Percentiles rank a stretch among this genome's conserved stretches.
Evolutionary conservation across 1,140 invertebrate species (phyloP).

Genomic region (Limonius californicus): DNA sequence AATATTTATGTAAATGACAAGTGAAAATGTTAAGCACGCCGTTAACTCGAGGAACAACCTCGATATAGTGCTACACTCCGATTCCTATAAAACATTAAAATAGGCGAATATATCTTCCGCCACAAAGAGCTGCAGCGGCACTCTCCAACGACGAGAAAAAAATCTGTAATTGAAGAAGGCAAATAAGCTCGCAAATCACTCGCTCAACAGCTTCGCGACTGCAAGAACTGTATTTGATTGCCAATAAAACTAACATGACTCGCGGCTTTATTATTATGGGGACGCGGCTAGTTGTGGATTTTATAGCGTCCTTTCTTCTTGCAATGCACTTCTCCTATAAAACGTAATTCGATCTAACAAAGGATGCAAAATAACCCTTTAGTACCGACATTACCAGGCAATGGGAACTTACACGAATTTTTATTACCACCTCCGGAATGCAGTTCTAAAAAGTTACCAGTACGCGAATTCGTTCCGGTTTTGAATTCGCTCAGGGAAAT

Average conservation of each 20-base stretch:
- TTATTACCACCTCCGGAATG: too few relatives aligned
- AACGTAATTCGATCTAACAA: too few relatives aligned
- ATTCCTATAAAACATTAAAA: conserved; percentile 8
- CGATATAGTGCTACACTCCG: background rate
- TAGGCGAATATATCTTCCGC: conserved; percentile 1
- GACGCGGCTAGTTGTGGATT: background rate
- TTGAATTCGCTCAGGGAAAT: background rate
- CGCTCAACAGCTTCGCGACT: background rate
- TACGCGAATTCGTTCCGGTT: background rate
- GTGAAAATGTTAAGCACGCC: conserved; percentile 10
- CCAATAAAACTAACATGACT: conserved; percentile 10
- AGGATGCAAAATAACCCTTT: too few relatives aligned
- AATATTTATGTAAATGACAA: conserved; percentile 12
- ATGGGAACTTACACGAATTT: too few relatives aligned
- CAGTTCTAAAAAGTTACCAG: too few relatives aligned
- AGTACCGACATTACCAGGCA: too few relatives aligned
- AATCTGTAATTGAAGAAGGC: conserved; percentile 8
- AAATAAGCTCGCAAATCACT: conserved; percentile 14
- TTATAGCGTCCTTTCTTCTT: background rate
- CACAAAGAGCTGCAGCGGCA: background rate
- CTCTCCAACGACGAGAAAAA: background rate
- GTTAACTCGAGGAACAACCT: background rate
- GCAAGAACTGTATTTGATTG: conserved; percentile 2
- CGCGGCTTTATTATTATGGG: conserved; percentile 1
- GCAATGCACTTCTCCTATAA: too few relatives aligned